phyloP scores from a whole-genome alignment of 1,140 invertebrate genomes.

The Apis florea region DNA sequence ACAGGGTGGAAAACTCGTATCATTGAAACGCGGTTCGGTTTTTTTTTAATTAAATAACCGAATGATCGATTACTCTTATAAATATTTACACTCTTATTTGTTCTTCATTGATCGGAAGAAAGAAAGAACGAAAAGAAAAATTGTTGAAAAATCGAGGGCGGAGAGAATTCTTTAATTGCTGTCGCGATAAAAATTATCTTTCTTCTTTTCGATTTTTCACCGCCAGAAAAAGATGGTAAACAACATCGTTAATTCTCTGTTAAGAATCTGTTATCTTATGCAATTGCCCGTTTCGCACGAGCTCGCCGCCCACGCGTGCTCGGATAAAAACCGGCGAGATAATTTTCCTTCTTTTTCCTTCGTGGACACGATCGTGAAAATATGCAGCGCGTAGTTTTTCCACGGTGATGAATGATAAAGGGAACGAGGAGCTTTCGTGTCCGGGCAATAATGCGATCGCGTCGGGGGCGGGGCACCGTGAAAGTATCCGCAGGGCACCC shows the following conservation, averaged over 20 bases:
- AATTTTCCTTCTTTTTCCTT: conserved; percentile 3
- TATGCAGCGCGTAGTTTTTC: conserved; percentile 31
- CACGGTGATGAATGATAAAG: conserved; percentile 3
- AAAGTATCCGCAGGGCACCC: conserved; percentile 56
- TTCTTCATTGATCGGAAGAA: not conserved
- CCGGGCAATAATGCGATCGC: conserved; percentile 44
- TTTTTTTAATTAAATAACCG: conserved; percentile 40
- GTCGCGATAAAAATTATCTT: not conserved
- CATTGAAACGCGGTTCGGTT: not conserved
- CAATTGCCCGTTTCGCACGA: not conserved
- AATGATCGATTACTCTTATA: conserved; percentile 1
- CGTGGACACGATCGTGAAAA: not conserved
- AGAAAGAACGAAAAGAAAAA: not conserved
- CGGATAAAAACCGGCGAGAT: not conserved
- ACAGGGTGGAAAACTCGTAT: conserved; percentile 1
- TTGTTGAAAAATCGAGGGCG: not conserved
- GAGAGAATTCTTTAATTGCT: not conserved
- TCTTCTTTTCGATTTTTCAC: not conserved
- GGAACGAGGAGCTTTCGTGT: conserved; percentile 43
- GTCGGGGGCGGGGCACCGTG: conserved; percentile 56
- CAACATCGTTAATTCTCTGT: conserved; percentile 43
- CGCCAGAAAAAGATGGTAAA: conserved; percentile 33
- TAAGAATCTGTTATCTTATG: not conserved
- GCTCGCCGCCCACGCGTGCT: not conserved
- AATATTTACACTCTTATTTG: not conserved